Evolutionary conservation across 92 coral and sea anemone genomes (phyloP).

Genomic region (Scolanthus callimorphus): DNA sequence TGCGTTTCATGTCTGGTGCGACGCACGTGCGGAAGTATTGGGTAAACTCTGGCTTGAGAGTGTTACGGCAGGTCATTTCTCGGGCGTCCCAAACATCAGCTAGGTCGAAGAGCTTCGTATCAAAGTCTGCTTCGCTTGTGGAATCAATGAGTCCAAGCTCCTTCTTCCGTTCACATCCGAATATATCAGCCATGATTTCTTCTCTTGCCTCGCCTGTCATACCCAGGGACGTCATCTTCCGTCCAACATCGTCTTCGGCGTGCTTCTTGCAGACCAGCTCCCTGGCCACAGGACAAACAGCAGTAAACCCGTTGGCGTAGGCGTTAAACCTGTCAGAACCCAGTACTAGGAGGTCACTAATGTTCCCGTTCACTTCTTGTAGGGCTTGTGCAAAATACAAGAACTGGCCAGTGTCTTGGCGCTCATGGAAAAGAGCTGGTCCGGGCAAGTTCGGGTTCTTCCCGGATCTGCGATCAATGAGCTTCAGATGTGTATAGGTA

Average conservation of each 20-base stretch:
- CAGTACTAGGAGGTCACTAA: no score
- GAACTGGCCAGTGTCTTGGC: constrained; percentile 12
- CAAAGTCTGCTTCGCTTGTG: constrained; percentile 14
- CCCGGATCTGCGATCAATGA: constrained; percentile 1
- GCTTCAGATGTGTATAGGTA: constrained; percentile 3
- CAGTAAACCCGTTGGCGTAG: no score
- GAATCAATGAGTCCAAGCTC: constrained; percentile 33
- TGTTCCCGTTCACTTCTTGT: constrained; percentile 1
- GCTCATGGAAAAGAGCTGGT: constrained; percentile 9
- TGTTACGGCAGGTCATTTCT: no score
- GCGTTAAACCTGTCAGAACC: no score
- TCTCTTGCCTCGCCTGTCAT: not conserved
- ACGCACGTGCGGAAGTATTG: constrained; percentile 10
- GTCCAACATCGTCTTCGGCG: no score
- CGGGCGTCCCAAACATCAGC: constrained; percentile 8
- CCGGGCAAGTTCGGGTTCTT: constrained; percentile 12
- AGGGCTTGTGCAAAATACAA: constrained; percentile 3
- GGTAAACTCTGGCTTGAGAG: no score
- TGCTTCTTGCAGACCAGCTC: no score
- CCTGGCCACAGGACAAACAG: no score
- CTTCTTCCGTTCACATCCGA: constrained; percentile 16
- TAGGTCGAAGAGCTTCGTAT: constrained; percentile 6
- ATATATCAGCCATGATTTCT: constrained; percentile 17
- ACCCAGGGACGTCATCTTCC: constrained; percentile 16
- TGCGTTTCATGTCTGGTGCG: constrained; percentile 17